A percentile compares a stretch with the other conserved stretches of the same genome.
Evolutionary conservation across 2,113 vertebrate species (phyloP).

Genomic region (Poecilia latipinna): DNA sequence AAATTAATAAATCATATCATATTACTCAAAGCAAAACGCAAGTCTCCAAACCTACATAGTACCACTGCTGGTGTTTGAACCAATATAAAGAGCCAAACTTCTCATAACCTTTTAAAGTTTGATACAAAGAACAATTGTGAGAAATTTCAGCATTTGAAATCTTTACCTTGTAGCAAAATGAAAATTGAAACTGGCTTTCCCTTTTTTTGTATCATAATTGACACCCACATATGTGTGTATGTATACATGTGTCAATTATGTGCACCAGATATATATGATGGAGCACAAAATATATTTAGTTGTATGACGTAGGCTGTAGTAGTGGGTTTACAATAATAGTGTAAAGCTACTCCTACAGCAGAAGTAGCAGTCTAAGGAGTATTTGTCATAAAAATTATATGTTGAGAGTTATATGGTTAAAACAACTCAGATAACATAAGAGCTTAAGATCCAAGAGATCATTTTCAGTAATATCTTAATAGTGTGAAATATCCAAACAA

Average conservation of each 20-base stretch:
- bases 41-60: background rate
- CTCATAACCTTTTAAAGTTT: no score
- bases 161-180: background rate
- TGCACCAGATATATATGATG: no score
- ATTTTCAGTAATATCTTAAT: background rate
- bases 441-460: background rate
- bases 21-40: background rate
- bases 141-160: no score
- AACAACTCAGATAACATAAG: background rate
- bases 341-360: background rate
- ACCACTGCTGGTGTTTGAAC: background rate
- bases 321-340: no score
- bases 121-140: background rate
- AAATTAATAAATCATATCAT: background rate
- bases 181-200: background rate
- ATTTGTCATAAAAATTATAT: background rate
- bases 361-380: background rate
- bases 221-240: background rate
- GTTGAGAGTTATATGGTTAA: background rate
- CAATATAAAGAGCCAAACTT: background rate
- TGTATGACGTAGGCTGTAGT: no score
- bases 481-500: background rate
- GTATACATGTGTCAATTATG: no score
- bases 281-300: no score
- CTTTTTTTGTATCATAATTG: background rate